Evolutionary conservation across 2,113 vertebrate species (phyloP), one percentile per base, ranked within the genome.

Genomic region (Mixornis gularis): DNA sequence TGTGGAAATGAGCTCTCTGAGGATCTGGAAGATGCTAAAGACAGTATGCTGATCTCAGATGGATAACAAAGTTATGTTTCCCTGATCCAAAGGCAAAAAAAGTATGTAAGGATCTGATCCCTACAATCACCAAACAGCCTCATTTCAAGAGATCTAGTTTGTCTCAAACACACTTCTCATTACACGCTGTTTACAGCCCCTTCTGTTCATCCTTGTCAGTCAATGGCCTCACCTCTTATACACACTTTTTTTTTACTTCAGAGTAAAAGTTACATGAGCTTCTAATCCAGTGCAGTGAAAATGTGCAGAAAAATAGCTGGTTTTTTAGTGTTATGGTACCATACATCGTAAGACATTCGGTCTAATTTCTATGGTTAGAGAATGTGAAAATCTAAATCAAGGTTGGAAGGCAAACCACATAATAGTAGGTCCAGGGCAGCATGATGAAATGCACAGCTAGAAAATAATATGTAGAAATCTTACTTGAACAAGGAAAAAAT

Each of bases 181-280:
- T 3, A 38, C 5, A 55, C 38, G 18, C 11, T 71, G 3, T 40
- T 52, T 49, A n/a, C 10, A 41, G 6, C 0, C 27, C 4, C 3
- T 62, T 43, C 51, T 69, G 5, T 18, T 70, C 56, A 69, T 26
- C 10, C 12, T 49, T 44, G 12, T 32, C 14, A 69, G 30, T 36
- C 3, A 17, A 21, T n/a, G 49, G 5, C 29, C 18, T 55, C 20
- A 29, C 13, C 22, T 68, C 20, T 26, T 74, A 63, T 11, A 49
- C 5, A 56, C 2, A 6, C 3, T 3, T 30, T 53, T 32, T 77
- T 40, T 85, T 85, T 26, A 26, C 15, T 53, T 74, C n/a, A 62
- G 0, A 58, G 15, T 62, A 48, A 81, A 71, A 79, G 7, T 4
- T 62, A 27, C 4, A 48, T 49, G 16, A 49, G 1, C 9, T 63